These are phyloP conservation scores for Polypedilum vanderplanki DNA, from an alignment of 1,140 invertebrate species.

Conservation along the genomic window DNA sequence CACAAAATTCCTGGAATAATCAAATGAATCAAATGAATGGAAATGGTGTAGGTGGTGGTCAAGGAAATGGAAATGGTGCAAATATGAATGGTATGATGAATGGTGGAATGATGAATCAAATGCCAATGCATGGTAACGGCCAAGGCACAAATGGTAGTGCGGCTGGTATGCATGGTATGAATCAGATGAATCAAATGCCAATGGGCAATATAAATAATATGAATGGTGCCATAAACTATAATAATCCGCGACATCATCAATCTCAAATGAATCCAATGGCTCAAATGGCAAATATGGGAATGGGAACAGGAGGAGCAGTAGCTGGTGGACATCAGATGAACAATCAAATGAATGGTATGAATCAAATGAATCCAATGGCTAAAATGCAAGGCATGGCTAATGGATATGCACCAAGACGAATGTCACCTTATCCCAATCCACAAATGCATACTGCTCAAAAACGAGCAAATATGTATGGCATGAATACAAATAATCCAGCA, in stretches of 20 bases:
- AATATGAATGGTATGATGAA: slow-evolving; percentile 33
- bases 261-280: slow-evolving; percentile 52
- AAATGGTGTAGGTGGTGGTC: slow-evolving; percentile 31
- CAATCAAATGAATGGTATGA: slow-evolving; percentile 33
- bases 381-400: slow-evolving; percentile 45
- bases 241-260: slow-evolving; percentile 34
- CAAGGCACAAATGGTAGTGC: neutral
- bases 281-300: slow-evolving; percentile 59
- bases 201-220: slow-evolving; percentile 45
- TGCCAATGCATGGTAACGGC: slow-evolving; percentile 36
- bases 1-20: slow-evolving; percentile 25
- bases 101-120: slow-evolving; percentile 43
- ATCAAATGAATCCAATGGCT: slow-evolving; percentile 39
- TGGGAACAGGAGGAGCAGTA: slow-evolving; percentile 37
- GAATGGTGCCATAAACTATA: slow-evolving; percentile 34
- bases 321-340: slow-evolving; percentile 38
- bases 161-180: slow-evolving; percentile 48
- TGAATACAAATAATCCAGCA: slow-evolving; percentile 34
- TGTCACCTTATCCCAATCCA: slow-evolving; percentile 71
- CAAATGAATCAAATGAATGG: slow-evolving; percentile 43
- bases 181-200: slow-evolving; percentile 45
- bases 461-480: slow-evolving; percentile 39
- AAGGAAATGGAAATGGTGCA: slow-evolving; percentile 31
- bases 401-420: slow-evolving; percentile 50
- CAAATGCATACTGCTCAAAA: slow-evolving; percentile 77